Percentiles rank a stretch among this genome's conserved stretches.
These are phyloP conservation scores for Caenorhabditis sinica DNA, from an alignment of 2,888 invertebrate species.

Conservation along the genomic window DNA sequence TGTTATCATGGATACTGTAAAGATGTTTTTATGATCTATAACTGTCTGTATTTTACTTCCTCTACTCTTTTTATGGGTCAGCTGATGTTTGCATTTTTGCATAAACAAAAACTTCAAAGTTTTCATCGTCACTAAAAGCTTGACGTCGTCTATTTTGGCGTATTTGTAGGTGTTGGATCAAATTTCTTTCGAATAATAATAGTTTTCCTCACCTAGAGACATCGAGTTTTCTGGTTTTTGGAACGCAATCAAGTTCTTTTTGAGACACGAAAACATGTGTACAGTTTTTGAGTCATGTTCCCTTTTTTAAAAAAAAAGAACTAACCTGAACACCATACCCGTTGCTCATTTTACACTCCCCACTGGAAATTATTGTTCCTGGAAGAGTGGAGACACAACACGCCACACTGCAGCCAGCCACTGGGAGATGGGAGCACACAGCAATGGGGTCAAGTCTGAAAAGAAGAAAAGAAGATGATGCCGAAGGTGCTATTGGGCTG, in stretches of 20 bases:
- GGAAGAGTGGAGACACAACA: background rate
- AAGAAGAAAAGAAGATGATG: slow-evolving; percentile 20
- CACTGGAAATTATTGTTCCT: slow-evolving; percentile 24
- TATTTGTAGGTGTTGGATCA: slow-evolving; percentile 3
- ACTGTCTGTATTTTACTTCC: no score
- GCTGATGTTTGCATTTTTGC: background rate
- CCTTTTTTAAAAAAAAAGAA: background rate
- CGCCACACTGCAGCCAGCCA: background rate
- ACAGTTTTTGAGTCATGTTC: slow-evolving; percentile 12
- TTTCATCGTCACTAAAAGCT: slow-evolving; percentile 50
- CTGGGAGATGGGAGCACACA: slow-evolving; percentile 10
- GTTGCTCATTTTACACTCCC: slow-evolving; percentile 51
- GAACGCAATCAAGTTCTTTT: slow-evolving; percentile 22
- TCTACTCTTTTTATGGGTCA: slow-evolving; percentile 7
- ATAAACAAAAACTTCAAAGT: slow-evolving; percentile 18
- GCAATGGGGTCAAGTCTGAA: slow-evolving; percentile 42
- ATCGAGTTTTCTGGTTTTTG: slow-evolving; percentile 38
- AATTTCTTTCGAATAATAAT: slow-evolving; percentile 28
- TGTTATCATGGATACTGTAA: no score
- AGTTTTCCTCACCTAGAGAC: slow-evolving; percentile 18
- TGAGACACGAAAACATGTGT: slow-evolving; percentile 10
- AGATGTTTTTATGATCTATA: no score
- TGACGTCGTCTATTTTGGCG: slow-evolving; percentile 11
- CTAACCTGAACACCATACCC: slow-evolving; percentile 58
- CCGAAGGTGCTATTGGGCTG: background rate